Evolutionary conservation across 2,888 invertebrate genomes (phyloP).

Genomic region (Gymnoscelis rufifasciata): DNA sequence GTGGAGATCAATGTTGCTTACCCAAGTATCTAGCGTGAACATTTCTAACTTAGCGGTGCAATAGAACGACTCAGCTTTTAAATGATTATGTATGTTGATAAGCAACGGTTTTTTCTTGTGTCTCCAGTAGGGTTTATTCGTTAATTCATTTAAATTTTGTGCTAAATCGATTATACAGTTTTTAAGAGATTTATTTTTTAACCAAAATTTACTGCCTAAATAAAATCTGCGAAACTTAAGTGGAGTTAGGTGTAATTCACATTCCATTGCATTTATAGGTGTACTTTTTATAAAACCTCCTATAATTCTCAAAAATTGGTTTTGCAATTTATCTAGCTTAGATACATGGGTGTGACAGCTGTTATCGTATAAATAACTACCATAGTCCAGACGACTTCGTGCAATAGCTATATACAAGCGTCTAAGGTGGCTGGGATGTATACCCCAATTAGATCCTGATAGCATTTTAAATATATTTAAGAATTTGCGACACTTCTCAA

Average conservation of each 20-base stretch:
- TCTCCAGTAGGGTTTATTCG: too few species aligned
- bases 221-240: background rate
- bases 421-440: background rate
- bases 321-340: background rate
- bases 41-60: background rate
- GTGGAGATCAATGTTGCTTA: background rate
- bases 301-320: background rate
- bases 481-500: background rate
- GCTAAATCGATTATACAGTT: too few species aligned
- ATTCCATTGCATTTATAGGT: background rate
- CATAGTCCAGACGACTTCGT: background rate
- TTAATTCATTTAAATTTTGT: too few species aligned
- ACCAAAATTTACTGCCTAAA: background rate
- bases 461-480: background rate
- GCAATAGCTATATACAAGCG: background rate
- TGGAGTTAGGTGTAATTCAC: background rate
- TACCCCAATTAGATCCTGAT: background rate
- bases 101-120: too few species aligned
- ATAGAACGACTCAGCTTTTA: background rate
- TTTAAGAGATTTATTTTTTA: background rate
- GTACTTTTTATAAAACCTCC: background rate
- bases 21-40: slow-evolving; percentile 1
- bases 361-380: background rate
- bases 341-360: background rate
- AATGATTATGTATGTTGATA: too few species aligned